Base-by-base conservation (phyloP, 2,888 invertebrate genomes). In the Ornithoptera priamus region DNA sequence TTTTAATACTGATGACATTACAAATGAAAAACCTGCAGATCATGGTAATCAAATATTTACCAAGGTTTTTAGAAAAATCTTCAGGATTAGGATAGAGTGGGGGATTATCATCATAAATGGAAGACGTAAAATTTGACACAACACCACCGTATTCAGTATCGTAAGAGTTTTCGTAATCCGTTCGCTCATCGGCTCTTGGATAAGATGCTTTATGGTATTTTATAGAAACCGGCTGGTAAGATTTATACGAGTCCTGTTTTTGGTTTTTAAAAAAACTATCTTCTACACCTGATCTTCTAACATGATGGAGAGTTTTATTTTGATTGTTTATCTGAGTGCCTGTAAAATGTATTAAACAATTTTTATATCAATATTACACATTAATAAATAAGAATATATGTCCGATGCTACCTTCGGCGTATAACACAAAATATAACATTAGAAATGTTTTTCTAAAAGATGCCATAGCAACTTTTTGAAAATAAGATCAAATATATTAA, bases 81-180 rank as follows among this genome's bases (percentile, higher is more conserved):
- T 93, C 93, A 1, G 93, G 93, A 72, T 93, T 93, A 2, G 93
- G 93, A 74, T 93, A 93, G 30, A 93, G 73, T 65, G 87, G 91
- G 5, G 92, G 90, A 72, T 90, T 93, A 69, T 92, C 92, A 74
- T 93, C 93, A 70, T 93, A 93, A 75, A 92, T 88, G 69, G 92
- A 89, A 75, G 92, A 90, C 67, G 92, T 93, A 66, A 93, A 92
- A 74, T 93, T 93, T 0, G 92, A 90, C 0, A 91, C 89, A 22
- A 92, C 89, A 12, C 85, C 92, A n/a, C 90, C 90, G 67, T 92
- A 92, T 68, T 92, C 92, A 0, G 89, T 82, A 64, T 92, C 92
- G 57, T 92, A 92, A 0, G 92, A 87, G 24, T 85, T 86, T 76
- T 92, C 92, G 66, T 92, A 91, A 66, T 92, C 92, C 0, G 84